phyloP scores from a whole-genome alignment of 2,113 vertebrate genomes.

The Zosterops borbonicus region DNA sequence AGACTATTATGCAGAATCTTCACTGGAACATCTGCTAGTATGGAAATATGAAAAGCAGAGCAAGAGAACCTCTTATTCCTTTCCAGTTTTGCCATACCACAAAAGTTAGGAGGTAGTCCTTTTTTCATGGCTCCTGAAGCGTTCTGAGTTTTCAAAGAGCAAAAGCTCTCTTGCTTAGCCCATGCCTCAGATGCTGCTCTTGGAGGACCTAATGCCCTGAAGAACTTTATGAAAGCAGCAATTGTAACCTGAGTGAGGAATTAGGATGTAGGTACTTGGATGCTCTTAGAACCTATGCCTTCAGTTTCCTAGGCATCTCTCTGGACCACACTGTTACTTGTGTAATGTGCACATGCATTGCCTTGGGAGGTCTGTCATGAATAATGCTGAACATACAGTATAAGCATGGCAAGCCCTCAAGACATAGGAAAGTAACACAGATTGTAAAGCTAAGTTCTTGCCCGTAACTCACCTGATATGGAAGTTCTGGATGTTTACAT shows the following conservation, averaged over 20 bases:
- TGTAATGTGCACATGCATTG: not conserved
- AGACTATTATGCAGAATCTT: not conserved
- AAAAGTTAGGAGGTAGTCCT: not conserved
- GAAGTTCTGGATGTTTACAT: constrained; percentile 99
- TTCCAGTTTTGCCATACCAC: not conserved
- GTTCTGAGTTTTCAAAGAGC: not conserved
- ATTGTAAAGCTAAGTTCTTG: not conserved
- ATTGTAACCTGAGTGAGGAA: not conserved
- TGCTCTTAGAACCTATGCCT: not conserved
- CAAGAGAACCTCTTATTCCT: not conserved
- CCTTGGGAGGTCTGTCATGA: not conserved
- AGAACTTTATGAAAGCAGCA: not conserved
- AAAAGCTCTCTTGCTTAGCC: not conserved
- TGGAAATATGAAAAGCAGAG: not conserved
- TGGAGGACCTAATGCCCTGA: not conserved
- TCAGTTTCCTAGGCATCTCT: not conserved
- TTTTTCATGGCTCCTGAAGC: not conserved
- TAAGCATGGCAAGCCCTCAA: not conserved
- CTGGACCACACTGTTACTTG: not conserved
- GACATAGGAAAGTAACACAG: not conserved
- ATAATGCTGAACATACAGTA: not conserved
- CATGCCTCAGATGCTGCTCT: not conserved
- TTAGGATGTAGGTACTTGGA: not conserved
- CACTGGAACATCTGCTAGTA: not conserved
- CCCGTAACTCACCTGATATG: constrained; percentile 88